Evolutionary conservation across 2,797 vertebrate genomes (phyloP).

Genomic region (Taeniopygia guttata): DNA sequence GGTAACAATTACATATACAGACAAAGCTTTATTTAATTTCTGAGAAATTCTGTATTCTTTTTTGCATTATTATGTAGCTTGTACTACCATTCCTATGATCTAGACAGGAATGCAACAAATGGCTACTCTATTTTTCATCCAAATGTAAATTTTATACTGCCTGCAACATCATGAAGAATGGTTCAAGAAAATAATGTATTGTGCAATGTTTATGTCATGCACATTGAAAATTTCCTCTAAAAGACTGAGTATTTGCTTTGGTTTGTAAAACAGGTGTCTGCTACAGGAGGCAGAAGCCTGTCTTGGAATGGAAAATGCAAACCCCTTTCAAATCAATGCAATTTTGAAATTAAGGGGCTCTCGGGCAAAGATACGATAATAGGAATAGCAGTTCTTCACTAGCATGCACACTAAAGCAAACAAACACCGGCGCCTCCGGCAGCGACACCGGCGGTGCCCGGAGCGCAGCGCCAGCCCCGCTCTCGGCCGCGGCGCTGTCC

Average conservation of each 20-base stretch:
- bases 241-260: neutral
- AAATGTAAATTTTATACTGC: neutral
- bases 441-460: too few species aligned
- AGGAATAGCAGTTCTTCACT: neutral
- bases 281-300: neutral
- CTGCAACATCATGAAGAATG: neutral
- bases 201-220: neutral
- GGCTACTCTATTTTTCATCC: neutral
- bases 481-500: too few species aligned
- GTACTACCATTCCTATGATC: neutral
- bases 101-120: neutral
- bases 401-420: neutral
- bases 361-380: neutral
- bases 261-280: neutral
- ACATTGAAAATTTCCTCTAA: neutral
- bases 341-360: neutral
- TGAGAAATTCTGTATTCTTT: neutral
- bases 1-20: neutral
- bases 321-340: neutral
- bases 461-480: too few species aligned
- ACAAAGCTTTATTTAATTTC: neutral
- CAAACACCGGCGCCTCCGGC: too few species aligned
- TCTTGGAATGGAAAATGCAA: neutral
- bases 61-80: neutral
- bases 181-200: neutral